Percentiles rank a stretch among this genome's conserved stretches.
Conservation (phyloP, 1,140 invertebrate genomes). For the Piezodorus guildinii region DNA sequence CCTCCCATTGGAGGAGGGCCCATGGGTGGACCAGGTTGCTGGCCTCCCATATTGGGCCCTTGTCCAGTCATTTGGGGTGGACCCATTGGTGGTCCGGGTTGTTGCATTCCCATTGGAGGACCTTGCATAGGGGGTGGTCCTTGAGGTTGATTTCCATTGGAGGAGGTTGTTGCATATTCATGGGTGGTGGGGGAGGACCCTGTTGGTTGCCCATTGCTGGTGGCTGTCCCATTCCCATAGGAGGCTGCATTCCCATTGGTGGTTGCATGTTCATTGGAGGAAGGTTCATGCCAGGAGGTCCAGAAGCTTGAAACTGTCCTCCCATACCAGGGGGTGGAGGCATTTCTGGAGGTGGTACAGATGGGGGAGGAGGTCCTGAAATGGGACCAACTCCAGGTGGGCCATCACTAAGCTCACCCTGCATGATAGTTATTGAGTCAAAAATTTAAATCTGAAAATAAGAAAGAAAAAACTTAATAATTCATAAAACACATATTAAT, state of each 20-base stretch:
- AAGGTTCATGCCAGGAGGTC: conserved; percentile 12
- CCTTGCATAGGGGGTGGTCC: not conserved
- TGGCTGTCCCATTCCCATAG: conserved; percentile 11
- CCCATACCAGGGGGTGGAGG: conserved; percentile 16
- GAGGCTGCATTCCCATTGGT: conserved; percentile 4
- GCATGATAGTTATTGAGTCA: conserved; percentile 1
- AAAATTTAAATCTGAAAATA: conserved; percentile 15
- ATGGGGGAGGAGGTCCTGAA: conserved; percentile 17
- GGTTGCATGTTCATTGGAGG: conserved; percentile 10
- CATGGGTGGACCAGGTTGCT: not conserved
- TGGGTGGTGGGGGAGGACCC: not conserved
- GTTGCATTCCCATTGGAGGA: conserved; percentile 17
- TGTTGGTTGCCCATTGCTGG: not conserved
- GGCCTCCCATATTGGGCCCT: conserved; percentile 4
- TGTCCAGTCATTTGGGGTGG: not conserved
- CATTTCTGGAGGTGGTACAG: conserved; percentile 18
- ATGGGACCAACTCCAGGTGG: conserved; percentile 19
- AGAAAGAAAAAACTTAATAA: not conserved
- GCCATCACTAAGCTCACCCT: conserved; percentile 13
- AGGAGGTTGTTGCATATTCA: conserved; percentile 11
- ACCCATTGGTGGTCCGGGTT: not conserved
- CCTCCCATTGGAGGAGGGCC: not conserved
- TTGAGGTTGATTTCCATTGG: conserved; percentile 4
- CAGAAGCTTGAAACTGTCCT: conserved; percentile 1
- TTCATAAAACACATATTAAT: too few relatives aligned